Evolutionary conservation across 1,140 invertebrate genomes (phyloP), one percentile per base, ranked within the genome.

Genomic region (Leptestheria dahalacensis): DNA sequence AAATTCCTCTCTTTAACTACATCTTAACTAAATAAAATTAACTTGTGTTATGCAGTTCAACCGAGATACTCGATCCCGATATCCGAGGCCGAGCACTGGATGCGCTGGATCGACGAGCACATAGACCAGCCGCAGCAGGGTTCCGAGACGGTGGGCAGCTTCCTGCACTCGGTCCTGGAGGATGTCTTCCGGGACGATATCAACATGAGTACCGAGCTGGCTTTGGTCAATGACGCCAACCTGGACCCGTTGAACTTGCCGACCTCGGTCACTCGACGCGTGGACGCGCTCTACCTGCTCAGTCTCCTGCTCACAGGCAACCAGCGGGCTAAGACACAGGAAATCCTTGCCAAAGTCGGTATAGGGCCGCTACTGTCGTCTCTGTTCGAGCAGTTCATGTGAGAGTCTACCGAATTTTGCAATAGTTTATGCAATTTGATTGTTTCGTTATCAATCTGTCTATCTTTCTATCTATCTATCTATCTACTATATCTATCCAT

Each of bases 371-470:
- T 69, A 23, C 64, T 75, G 2, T 73, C 69, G 64, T 70, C 74
- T 25, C 60, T 75, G 29, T 75, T 75, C 68, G 73, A 75, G 56
- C 72, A 75, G 62, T 74, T 75, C 63, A 71, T 75, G 20, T 75
- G 73, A 73, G 70, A 72, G 60, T 41, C 33, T 9, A 9, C 6
- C 6, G 15, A 41, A 48, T 24, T 21, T 57, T 11, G 23, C 21
- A 58, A 1, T 21, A 47, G 15, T n/a, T 24, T 41, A 6, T 41
- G 6, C 6, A 41, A 41, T 41, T 41, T 9, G 15, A 41, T 41
- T 41, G 15, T 41, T 9, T 41, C 6, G 6, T 41, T 9, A 41
- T 41, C 15, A 41, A 41, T 41, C 15, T 41, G 33, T 15, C 15
- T 41, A 9, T 41, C 15, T 41, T 9, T 41, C 6, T 41, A n/a